A percentile compares a stretch with the other conserved stretches of the same genome.
These are phyloP conservation scores for Pseudorhombus dupliciocellatus DNA, from an alignment of 2,113 vertebrate genomes.

Conservation along the genomic window DNA sequence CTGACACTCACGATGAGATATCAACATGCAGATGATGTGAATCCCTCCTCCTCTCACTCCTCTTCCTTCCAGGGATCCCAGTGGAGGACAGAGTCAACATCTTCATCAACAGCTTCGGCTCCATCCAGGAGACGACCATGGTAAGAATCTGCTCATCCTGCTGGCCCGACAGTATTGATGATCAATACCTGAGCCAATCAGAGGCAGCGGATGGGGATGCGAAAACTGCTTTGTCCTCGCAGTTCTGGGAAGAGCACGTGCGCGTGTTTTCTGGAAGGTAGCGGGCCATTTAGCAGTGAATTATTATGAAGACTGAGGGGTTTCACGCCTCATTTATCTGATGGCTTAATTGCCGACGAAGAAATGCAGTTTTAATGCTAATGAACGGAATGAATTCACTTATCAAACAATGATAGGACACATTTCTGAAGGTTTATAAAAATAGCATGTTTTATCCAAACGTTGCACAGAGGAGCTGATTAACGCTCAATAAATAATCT, in stretches of 20 bases:
- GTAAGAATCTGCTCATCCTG: slow-evolving; percentile 77
- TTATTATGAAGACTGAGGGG: slow-evolving; percentile 38
- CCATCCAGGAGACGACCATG: slow-evolving; percentile 99
- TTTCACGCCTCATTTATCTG: slow-evolving; percentile 66
- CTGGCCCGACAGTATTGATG: slow-evolving; percentile 16
- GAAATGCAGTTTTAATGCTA: slow-evolving; percentile 47
- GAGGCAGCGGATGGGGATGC: background rate
- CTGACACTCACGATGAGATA: slow-evolving; percentile 5
- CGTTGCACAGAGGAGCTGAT: slow-evolving; percentile 26
- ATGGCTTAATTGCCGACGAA: slow-evolving; percentile 69
- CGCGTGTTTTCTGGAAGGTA: slow-evolving; percentile 21
- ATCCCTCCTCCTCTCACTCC: slow-evolving; percentile 11
- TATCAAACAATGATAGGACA: slow-evolving; percentile 26
- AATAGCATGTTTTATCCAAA: slow-evolving; percentile 18
- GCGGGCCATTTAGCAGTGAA: slow-evolving; percentile 50
- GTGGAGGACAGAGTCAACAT: slow-evolving; percentile 98
- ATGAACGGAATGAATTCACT: slow-evolving; percentile 55
- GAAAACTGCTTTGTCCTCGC: slow-evolving; percentile 10
- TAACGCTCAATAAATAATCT: slow-evolving; percentile 1
- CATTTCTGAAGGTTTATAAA: slow-evolving; percentile 20
- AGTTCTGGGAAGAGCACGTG: slow-evolving; percentile 4
- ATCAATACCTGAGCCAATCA: slow-evolving; percentile 46
- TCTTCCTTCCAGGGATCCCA: slow-evolving; percentile 86
- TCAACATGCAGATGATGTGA: background rate
- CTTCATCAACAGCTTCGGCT: slow-evolving; percentile 99